A percentile compares a stretch with the other conserved stretches of the same genome.
Evolutionary conservation across 2,888 invertebrate genomes (phyloP).

Genomic region (Eupithecia pulchellata): DNA sequence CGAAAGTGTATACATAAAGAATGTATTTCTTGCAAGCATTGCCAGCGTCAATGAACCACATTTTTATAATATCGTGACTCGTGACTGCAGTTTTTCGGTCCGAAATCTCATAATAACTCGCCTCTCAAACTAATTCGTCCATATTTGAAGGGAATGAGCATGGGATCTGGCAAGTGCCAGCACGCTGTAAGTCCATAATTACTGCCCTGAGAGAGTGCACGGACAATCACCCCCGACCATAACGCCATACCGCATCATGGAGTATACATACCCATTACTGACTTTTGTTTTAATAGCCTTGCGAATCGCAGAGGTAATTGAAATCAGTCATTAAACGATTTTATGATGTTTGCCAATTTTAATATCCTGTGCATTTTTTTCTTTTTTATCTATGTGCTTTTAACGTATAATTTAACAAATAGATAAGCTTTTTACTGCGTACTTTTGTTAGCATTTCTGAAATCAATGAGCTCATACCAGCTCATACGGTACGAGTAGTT

Average conservation of each 20-base stretch:
- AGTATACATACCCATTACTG: conserved; percentile 38
- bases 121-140: neutral
- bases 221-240: conserved; percentile 73
- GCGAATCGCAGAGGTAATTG: conserved; percentile 51
- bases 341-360: neutral
- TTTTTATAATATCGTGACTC: neutral
- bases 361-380: conserved; percentile 5
- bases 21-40: neutral
- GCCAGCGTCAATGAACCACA: neutral
- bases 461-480: conserved; percentile 10
- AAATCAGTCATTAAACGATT: conserved; percentile 15
- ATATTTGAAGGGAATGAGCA: conserved; percentile 9
- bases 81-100: neutral
- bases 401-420: too few relatives aligned
- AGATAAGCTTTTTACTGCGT: neutral
- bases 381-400: neutral
- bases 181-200: conserved; percentile 54
- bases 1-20: neutral
- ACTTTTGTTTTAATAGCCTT: conserved; percentile 57
- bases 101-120: neutral
- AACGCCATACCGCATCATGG: conserved; percentile 31
- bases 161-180: conserved; percentile 16
- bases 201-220: conserved; percentile 73
- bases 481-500: neutral
- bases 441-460: neutral